Conservation (phyloP, 2,113 vertebrate species). For the Microtus pennsylvanicus region DNA sequence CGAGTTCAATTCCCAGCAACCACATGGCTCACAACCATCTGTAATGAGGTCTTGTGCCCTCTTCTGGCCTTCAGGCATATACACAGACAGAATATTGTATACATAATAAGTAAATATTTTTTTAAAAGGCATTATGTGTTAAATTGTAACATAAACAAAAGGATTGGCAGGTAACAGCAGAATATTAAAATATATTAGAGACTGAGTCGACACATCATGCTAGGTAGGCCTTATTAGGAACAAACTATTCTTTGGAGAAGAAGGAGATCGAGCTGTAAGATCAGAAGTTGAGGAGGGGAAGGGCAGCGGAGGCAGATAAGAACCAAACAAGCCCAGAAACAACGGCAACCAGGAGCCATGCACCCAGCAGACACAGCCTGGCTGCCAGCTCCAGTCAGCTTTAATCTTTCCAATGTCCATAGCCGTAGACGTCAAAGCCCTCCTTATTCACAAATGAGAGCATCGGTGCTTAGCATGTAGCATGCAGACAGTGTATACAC, state of each 20-base stretch:
- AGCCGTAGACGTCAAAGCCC: no score
- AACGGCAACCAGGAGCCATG: neutral
- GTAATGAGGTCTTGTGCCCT: no score
- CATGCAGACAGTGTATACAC: rapidly evolving
- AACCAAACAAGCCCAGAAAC: neutral
- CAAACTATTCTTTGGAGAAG: neutral
- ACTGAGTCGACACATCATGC: neutral
- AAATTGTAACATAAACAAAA: neutral
- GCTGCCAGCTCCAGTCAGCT: no score
- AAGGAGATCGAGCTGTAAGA: neutral
- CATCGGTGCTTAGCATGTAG: no score
- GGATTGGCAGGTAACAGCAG: neutral
- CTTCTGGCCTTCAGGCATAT: no score
- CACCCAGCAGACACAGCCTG: rapidly evolving
- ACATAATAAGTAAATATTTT: no score
- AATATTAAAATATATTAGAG: neutral
- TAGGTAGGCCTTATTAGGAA: neutral
- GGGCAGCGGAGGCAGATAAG: no score
- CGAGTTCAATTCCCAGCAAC: no score
- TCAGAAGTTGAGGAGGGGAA: neutral
- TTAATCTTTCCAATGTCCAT: rapidly evolving
- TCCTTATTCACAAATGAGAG: neutral
- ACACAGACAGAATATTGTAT: no score
- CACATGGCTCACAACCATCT: no score
- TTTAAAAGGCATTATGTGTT: neutral